Base-by-base conservation (phyloP, 2,113 vertebrate species). In the Eublepharis macularius region DNA sequence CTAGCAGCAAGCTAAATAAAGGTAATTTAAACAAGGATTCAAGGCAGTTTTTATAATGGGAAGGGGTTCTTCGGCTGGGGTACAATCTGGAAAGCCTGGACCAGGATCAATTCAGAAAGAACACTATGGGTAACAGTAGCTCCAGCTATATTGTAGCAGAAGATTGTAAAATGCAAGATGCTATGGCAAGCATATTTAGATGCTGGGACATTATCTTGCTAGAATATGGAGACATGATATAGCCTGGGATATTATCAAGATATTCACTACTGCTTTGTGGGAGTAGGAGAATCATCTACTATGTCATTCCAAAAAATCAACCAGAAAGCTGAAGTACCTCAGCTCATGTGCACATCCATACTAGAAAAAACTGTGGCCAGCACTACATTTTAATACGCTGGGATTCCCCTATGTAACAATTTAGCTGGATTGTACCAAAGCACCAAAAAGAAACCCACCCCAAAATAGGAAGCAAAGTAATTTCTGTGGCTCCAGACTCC, bases 1-100 rank as follows among this genome's bases (percentile, higher is more conserved):
- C 92, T 93, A 82, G 92, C 86, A 91, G 92, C 88, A 92, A 92
- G 90, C 90, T 95, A 94, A 95, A 95, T 92, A 94, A 94, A 92
- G 92, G 91, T 91, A 92, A 92, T 93, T 94, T 91, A 92, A 81
- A 94, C 0, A 0, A 86, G 92, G 90, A 94, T 94, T 90, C 68
- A 91, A 91, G 90, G 92, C 87, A 91, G 85, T 87, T 86, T 93
- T 91, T 88, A 36, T 89, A 86, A 66, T 82, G 86, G 83, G 82
- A 91, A 89, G 92, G 80, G 86, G 76, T 83, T 92, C 65, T 51
- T 92, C 87, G 82, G 83, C 63, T 84, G 70, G 80, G 36, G 5
- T 21, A 45, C 47, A 45, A 63, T 66, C 76, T 70, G 81, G 89
- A 83, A 90, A 92, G 29, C 65, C 80, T 89, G 60, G 66, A 54